Conservation (phyloP, 2,797 vertebrate species). For the Todus mexicanus region DNA sequence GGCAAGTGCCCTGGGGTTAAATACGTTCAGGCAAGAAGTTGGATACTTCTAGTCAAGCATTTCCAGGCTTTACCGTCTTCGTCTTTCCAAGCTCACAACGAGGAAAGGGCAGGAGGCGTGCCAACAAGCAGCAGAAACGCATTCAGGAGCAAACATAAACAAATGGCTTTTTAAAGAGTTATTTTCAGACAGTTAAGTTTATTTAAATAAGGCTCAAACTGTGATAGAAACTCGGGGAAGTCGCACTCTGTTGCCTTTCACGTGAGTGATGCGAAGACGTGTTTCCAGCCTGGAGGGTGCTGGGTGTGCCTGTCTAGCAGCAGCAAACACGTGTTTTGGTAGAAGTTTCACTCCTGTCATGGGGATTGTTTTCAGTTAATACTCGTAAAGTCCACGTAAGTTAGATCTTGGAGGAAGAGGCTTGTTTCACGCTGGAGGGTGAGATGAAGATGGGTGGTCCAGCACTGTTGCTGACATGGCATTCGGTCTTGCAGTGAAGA, state of each 20-base stretch:
- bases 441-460: background rate
- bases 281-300: background rate
- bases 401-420: background rate
- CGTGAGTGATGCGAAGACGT: background rate
- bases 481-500: background rate
- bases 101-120: background rate
- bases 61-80: background rate
- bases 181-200: background rate
- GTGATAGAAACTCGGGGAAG: background rate
- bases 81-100: background rate
- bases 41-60: background rate
- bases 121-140: background rate
- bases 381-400: background rate
- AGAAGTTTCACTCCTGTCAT: background rate
- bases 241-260: too few relatives aligned
- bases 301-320: background rate
- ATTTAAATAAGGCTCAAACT: background rate
- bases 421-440: background rate
- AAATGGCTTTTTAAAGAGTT: background rate
- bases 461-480: background rate
- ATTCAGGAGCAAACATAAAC: background rate
- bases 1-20: background rate
- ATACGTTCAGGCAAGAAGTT: conserved; percentile 26
- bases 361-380: background rate
- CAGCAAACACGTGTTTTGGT: background rate